Evolutionary conservation across 2,113 vertebrate genomes (phyloP).

Genomic region (Procavia capensis): DNA sequence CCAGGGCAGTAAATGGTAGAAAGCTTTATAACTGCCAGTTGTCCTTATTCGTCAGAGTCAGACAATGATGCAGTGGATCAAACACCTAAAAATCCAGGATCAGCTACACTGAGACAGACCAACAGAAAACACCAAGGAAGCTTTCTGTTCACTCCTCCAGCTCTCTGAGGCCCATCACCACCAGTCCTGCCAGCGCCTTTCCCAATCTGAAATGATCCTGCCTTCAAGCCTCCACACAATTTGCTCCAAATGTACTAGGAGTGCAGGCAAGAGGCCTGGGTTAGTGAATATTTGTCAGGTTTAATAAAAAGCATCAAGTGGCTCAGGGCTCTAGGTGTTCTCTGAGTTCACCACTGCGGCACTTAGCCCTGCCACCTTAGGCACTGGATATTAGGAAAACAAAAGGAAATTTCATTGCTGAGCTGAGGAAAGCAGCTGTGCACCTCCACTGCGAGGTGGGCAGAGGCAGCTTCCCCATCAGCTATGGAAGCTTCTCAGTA

Average conservation of each 20-base stretch:
- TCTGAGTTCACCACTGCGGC: slow-evolving; percentile 24
- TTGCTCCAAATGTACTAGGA: slow-evolving; percentile 59
- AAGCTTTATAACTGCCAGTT: not conserved
- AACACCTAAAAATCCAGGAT: not conserved
- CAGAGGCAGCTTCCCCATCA: not conserved
- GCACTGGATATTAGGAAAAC: slow-evolving; percentile 54
- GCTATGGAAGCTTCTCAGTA: not conserved
- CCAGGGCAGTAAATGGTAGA: not conserved
- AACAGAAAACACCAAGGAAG: not conserved
- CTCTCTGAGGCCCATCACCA: not conserved
- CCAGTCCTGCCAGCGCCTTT: not conserved
- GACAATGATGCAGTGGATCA: not conserved
- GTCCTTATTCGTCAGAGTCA: not conserved
- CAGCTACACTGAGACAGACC: not conserved
- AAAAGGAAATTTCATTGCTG: slow-evolving; percentile 58
- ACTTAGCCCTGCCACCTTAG: slow-evolving; percentile 16
- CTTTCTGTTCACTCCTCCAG: not conserved
- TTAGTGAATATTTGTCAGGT: slow-evolving; percentile 66
- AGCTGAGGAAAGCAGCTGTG: not conserved
- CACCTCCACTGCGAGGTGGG: not conserved
- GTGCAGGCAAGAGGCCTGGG: not conserved
- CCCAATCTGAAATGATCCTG: not conserved
- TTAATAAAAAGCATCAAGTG: slow-evolving; percentile 55
- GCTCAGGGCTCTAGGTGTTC: slow-evolving; percentile 11
- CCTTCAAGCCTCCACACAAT: slow-evolving; percentile 4